Conservation (phyloP, 2,797 vertebrate genomes). For the Aphelocoma californica region DNA sequence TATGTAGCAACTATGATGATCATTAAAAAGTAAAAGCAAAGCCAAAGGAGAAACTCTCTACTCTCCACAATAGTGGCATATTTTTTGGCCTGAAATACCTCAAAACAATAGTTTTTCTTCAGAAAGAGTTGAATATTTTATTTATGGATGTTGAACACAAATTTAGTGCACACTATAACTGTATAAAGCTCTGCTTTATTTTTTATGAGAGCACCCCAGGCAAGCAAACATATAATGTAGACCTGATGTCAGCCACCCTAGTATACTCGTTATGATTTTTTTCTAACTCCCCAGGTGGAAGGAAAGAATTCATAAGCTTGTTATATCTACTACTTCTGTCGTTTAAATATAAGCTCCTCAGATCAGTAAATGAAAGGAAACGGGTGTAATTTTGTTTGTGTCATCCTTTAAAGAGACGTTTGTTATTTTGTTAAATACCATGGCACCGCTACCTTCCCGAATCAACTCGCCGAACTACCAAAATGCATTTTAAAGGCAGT, state of each 20-base stretch:
- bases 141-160: constrained; percentile 48
- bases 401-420: constrained; percentile 22
- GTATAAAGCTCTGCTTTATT: constrained; percentile 64
- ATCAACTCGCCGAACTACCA: constrained; percentile 18
- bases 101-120: constrained; percentile 52
- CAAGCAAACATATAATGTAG: constrained; percentile 56
- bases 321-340: not conserved
- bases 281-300: constrained; percentile 8
- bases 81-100: constrained; percentile 26
- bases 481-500: constrained; percentile 30
- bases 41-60: not conserved
- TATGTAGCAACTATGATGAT: not conserved
- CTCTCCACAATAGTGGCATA: not conserved
- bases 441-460: not conserved
- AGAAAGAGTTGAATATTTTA: constrained; percentile 59
- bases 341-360: constrained; percentile 46
- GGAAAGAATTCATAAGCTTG: constrained; percentile 37
- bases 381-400: not conserved
- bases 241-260: constrained; percentile 67
- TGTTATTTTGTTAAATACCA: not conserved
- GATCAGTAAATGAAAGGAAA: constrained; percentile 20
- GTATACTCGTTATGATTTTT: not conserved
- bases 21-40: constrained; percentile 4
- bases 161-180: constrained; percentile 40
- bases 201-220: constrained; percentile 65